Evolutionary conservation across 2,113 vertebrate species (phyloP).

Genomic region (Microtus montanus): DNA sequence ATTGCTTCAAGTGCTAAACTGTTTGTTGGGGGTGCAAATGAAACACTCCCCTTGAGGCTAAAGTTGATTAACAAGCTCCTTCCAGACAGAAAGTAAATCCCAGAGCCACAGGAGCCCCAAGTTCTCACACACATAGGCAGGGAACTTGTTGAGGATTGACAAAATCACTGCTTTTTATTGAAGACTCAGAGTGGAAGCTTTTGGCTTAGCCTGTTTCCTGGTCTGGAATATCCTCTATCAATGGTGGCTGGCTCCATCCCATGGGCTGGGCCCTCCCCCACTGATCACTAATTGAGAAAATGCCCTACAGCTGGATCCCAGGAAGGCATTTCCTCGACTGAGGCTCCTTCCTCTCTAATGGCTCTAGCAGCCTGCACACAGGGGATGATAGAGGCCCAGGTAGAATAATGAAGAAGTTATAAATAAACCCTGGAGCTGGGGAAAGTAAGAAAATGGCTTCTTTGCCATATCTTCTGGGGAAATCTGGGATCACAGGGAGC

Average conservation of each 20-base stretch:
- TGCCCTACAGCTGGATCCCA: background rate
- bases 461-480: background rate
- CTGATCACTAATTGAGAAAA: background rate
- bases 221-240: too few species aligned
- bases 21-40: background rate
- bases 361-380: background rate
- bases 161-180: background rate
- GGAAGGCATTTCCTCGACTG: background rate
- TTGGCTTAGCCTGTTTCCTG: background rate
- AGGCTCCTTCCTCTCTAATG: background rate
- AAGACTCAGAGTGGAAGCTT: background rate
- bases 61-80: background rate
- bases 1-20: background rate
- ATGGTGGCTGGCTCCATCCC: too few species aligned
- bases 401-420: background rate
- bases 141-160: background rate
- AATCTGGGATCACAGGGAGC: background rate
- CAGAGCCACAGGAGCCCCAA: background rate
- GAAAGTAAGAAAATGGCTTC: background rate
- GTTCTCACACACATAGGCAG: background rate
- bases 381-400: background rate
- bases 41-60: background rate
- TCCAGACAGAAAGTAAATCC: background rate
- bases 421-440: background rate
- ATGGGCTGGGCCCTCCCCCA: background rate